A percentile compares a stretch with the other conserved stretches of the same genome.
Evolutionary conservation across 2,888 invertebrate species (phyloP).

Genomic region (Lepidochrysops patricia): DNA sequence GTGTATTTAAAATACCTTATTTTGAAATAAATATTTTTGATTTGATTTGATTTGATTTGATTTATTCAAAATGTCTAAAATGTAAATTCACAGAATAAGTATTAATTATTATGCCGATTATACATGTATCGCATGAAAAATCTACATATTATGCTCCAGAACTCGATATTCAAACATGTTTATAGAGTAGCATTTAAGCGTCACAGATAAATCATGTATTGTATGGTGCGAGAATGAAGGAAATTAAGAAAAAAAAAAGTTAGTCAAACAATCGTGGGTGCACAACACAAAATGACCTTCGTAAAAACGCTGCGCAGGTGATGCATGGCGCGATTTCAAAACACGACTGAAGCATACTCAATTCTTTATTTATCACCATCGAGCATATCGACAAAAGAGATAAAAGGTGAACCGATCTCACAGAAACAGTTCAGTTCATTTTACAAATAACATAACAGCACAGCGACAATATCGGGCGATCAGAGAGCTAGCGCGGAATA

Average conservation of each 20-base stretch:
- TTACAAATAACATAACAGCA: too few species aligned
- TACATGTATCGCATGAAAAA: neutral
- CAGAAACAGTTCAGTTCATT: too few species aligned
- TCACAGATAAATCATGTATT: neutral
- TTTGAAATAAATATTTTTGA: too few species aligned
- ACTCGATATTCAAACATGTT: neutral
- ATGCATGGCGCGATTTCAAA: conserved; percentile 54
- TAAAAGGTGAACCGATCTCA: too few species aligned
- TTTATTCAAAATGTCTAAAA: too few species aligned
- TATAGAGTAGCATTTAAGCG: neutral
- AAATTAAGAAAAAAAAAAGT: neutral
- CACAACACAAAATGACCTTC: conserved; percentile 40
- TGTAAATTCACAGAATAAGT: neutral
- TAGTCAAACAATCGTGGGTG: neutral
- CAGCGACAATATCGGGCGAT: too few species aligned
- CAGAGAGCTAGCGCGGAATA: too few species aligned
- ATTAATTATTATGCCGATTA: too few species aligned
- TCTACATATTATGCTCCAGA: neutral
- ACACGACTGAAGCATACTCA: conserved; percentile 44
- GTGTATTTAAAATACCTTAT: too few species aligned
- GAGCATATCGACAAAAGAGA: too few species aligned
- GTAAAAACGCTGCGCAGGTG: conserved; percentile 63
- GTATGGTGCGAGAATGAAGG: too few species aligned
- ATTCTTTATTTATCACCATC: conserved; percentile 26
- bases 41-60: too few species aligned